phyloP scores from a whole-genome alignment of 2,888 invertebrate species.

The Cantharis rustica region DNA sequence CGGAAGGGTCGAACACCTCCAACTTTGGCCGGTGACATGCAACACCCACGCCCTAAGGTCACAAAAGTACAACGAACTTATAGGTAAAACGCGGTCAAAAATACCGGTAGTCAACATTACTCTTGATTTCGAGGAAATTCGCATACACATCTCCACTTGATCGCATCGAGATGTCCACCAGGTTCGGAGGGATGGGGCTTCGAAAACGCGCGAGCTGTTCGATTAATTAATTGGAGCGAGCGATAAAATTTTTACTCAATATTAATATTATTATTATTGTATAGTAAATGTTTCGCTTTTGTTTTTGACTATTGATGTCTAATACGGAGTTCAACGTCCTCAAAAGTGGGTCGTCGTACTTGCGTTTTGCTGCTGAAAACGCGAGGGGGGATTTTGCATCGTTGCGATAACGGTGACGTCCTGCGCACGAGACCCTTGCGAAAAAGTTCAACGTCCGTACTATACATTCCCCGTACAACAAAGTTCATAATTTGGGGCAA shows the following conservation, averaged over 20 bases:
- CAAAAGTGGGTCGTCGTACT: conserved; percentile 44
- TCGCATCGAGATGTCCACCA: neutral
- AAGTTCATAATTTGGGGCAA: conserved; percentile 43
- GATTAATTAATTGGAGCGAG: conserved; percentile 1
- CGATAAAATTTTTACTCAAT: neutral
- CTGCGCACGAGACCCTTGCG: conserved; percentile 39
- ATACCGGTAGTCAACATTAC: conserved; percentile 33
- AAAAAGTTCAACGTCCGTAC: conserved; percentile 42
- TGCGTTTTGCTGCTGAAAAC: conserved; percentile 27
- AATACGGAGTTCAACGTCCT: conserved; percentile 42
- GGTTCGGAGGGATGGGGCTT: neutral
- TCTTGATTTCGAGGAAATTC: conserved; percentile 27
- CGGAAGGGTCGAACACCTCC: conserved; percentile 4
- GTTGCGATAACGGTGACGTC: conserved; percentile 41
- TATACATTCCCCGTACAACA: conserved; percentile 42
- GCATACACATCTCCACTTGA: neutral
- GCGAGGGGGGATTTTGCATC: conserved; percentile 40
- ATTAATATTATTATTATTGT: neutral
- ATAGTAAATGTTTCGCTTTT: conserved; percentile 36
- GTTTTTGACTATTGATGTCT: conserved; percentile 35
- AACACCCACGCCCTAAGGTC: conserved; percentile 41
- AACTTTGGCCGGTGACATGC: conserved; percentile 12
- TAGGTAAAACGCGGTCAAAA: conserved; percentile 34
- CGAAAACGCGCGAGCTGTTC: neutral
- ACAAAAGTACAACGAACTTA: conserved; percentile 41